Conservation (phyloP, 2,797 vertebrate species). For the Salmo trutta region DNA sequence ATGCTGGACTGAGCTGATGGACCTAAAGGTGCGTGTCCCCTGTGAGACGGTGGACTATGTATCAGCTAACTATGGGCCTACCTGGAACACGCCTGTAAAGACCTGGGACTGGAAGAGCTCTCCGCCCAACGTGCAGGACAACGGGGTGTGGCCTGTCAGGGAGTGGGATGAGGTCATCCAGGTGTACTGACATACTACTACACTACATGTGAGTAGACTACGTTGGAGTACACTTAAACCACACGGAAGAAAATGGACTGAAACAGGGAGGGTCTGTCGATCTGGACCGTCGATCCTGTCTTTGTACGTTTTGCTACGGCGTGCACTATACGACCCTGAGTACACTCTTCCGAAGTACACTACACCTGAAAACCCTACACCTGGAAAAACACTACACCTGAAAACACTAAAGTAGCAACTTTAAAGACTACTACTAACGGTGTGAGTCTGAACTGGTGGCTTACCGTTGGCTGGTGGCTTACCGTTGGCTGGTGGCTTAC, state of each 20-base stretch:
- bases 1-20: slow-evolving; percentile 93
- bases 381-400: background rate
- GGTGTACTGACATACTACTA: slow-evolving; percentile 75
- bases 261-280: background rate
- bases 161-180: slow-evolving; percentile 92
- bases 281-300: no score
- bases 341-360: background rate
- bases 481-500: no score
- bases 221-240: background rate
- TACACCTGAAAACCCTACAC: background rate
- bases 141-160: slow-evolving; percentile 85
- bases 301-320: no score
- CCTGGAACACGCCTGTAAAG: slow-evolving; percentile 86
- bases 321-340: background rate
- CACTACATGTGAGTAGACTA: background rate
- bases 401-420: background rate
- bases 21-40: slow-evolving; percentile 87
- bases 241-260: background rate
- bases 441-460: no score
- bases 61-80: slow-evolving; percentile 87
- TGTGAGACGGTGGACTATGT: slow-evolving; percentile 88
- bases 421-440: background rate
- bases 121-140: slow-evolving; percentile 86
- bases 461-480: background rate
- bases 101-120: slow-evolving; percentile 95